These are phyloP conservation scores for Porites rus DNA, from an alignment of 92 coral and sea anemone genomes.

Conservation along the genomic window DNA sequence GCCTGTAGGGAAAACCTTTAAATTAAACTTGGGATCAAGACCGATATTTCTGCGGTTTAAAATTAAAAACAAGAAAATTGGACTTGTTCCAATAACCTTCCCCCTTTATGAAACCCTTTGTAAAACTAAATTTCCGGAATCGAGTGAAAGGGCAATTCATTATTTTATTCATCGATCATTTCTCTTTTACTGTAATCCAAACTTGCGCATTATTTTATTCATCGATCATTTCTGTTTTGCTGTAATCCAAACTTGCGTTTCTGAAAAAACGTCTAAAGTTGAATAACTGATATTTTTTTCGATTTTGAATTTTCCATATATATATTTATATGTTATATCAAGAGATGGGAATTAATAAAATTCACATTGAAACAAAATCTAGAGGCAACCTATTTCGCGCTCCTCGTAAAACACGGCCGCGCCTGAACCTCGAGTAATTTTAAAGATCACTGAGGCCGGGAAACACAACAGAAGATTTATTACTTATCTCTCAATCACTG, in stretches of 20 bases:
- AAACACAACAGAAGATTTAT: conserved; percentile 11
- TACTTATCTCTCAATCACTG: conserved; percentile 20
- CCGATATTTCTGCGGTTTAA: conserved; percentile 3
- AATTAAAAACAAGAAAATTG: conserved; percentile 27
- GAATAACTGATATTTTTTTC: no score
- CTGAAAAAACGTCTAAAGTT: no score
- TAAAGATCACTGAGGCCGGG: conserved; percentile 23
- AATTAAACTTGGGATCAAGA: neutral
- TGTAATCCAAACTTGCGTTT: no score
- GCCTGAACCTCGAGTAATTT: neutral
- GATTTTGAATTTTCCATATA: no score
- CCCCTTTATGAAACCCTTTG: neutral
- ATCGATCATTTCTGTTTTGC: neutral
- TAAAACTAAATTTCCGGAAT: conserved; percentile 29
- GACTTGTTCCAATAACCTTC: conserved; percentile 13
- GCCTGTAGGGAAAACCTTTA: neutral
- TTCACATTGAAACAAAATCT: no score
- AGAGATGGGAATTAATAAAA: no score
- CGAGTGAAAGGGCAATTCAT: conserved; percentile 1
- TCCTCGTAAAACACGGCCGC: no score
- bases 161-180: neutral
- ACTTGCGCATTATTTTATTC: neutral
- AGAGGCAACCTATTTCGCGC: no score
- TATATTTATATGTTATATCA: no score
- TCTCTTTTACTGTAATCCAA: neutral